Conservation (phyloP, 1,140 invertebrate genomes). For the Euwallacea fornicatus region DNA sequence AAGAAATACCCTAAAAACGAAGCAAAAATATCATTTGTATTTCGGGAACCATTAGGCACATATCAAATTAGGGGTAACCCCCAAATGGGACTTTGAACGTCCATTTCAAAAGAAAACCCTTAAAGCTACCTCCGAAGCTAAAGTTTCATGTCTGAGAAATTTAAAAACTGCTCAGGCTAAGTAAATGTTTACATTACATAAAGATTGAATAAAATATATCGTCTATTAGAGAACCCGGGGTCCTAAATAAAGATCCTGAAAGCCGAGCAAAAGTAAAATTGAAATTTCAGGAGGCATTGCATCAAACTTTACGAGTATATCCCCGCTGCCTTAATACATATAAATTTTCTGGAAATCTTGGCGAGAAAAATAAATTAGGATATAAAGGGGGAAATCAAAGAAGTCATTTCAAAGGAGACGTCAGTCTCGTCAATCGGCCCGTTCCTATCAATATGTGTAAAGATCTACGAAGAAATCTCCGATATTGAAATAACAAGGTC, state of each 20-base stretch:
- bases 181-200: not conserved
- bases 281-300: conserved; percentile 14
- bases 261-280: conserved; percentile 11
- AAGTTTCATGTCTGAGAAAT: too few species aligned
- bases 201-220: conserved; percentile 4
- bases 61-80: too few species aligned
- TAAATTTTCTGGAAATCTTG: conserved; percentile 13
- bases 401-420: conserved; percentile 30
- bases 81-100: too few species aligned
- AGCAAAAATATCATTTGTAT: too few species aligned
- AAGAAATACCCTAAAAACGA: too few species aligned
- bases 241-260: not conserved
- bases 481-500: conserved; percentile 45
- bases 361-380: conserved; percentile 32
- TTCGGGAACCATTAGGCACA: too few species aligned
- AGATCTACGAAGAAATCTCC: conserved; percentile 39
- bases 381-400: conserved; percentile 27
- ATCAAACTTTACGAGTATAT: conserved; percentile 22
- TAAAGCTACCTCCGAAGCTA: too few species aligned
- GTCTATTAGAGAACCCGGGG: not conserved
- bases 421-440: conserved; percentile 35
- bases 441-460: conserved; percentile 45
- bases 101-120: too few species aligned
- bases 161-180: too few species aligned
- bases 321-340: conserved; percentile 23